Base-by-base conservation (phyloP, 92 coral and sea anemone species). In the Zoanthus gigantus region DNA sequence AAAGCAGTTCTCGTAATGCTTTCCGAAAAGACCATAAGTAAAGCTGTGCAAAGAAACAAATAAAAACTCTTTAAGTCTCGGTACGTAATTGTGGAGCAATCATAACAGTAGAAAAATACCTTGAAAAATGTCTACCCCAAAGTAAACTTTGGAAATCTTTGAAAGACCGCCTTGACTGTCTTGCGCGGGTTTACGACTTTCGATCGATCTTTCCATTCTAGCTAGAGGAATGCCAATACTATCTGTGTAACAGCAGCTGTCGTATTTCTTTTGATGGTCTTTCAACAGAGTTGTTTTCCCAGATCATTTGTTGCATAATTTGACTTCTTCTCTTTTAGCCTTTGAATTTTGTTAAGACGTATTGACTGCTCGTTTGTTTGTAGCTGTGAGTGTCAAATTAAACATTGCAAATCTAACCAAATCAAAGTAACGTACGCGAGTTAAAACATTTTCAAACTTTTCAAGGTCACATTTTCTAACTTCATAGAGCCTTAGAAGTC, bases 101-200 rank as follows among this genome's bases (percentile, higher is more conserved):
- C 32, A 23, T 76, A 42, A 61, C 86, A 60, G 67, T 60, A 60
- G 7, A 60, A 63, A 6, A 9, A 58, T 90, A 95, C 98, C 98
- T 95, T 95, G 98, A 71, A 93, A 95, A 29, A 95, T 95, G 81
- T 95, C 98, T 74, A 94, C 91, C 8, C 98, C 96, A 76, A 95
- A 93, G 83, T 93, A 95, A 46, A 95, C 78, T 90, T 93, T 95
- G 7, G 98, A 95, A 11, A 90, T 91, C 44, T 84, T 86, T 6
- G 98, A 95, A 53, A 95, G 82, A 0, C 93, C 95, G 15, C 74
- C 83, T 47, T 95, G 95, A 42, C 92, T 88, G 61, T 93, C 94
- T 28, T 90, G 81, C 12, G 81, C 78, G 32, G 98, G 98, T 72
- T 89, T 83, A 7, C 98, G 96, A 44, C 87, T 86, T 29, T 89